A percentile compares a stretch with the other conserved stretches of the same genome.
Conservation (phyloP, 2,888 invertebrate genomes). For the Callimorpha dominula region DNA sequence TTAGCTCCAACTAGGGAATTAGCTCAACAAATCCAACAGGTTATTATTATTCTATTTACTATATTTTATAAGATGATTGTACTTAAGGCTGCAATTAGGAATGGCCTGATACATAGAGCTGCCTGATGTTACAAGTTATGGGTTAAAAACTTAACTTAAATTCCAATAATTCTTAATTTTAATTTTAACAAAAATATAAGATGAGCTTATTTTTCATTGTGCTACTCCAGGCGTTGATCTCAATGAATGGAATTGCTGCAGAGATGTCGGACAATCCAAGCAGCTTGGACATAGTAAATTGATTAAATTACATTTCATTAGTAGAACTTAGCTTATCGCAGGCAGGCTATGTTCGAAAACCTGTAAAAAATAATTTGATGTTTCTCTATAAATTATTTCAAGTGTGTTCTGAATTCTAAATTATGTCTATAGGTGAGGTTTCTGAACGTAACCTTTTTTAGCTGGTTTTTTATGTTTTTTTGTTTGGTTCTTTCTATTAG, state of each 20-base stretch:
- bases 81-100: constrained; percentile 38
- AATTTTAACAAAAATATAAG: constrained; percentile 43
- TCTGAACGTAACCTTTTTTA: constrained; percentile 83
- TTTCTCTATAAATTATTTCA: constrained; percentile 26
- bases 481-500: constrained; percentile 46
- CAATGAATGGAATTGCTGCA: constrained; percentile 82
- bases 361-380: constrained; percentile 54
- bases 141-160: constrained; percentile 1
- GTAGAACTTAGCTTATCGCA: constrained; percentile 76
- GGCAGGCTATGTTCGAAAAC: constrained; percentile 86
- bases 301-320: constrained; percentile 66
- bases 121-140: constrained; percentile 35
- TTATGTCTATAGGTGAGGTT: constrained; percentile 70
- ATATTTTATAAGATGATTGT: constrained; percentile 22
- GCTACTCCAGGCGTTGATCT: constrained; percentile 80
- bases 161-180: background rate
- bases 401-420: constrained; percentile 55
- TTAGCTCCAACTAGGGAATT: constrained; percentile 96
- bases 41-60: constrained; percentile 59
- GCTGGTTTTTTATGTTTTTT: constrained; percentile 38
- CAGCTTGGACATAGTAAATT: constrained; percentile 80
- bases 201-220: constrained; percentile 74
- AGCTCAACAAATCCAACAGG: constrained; percentile 96
- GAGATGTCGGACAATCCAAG: constrained; percentile 76
- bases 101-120: constrained; percentile 43